Conservation (phyloP, 2,888 invertebrate genomes). For the Thecophora atra region DNA sequence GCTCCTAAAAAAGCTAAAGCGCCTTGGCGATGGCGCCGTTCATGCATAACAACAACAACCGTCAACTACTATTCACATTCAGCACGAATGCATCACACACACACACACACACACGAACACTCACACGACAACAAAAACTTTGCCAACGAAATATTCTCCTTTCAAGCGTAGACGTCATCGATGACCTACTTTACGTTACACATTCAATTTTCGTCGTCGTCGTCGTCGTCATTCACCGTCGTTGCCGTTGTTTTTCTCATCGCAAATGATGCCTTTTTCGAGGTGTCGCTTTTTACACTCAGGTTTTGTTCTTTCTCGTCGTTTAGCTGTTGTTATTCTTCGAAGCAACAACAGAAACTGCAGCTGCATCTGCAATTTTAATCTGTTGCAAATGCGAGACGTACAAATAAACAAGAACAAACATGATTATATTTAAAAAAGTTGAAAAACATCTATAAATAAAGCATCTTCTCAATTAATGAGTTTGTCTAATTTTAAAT, state of each 20-base stretch:
- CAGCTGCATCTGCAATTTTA: background rate
- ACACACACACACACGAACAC: slow-evolving; percentile 4
- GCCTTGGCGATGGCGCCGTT: too few species aligned
- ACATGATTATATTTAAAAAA: too few species aligned
- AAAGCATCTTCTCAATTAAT: background rate
- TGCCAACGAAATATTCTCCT: background rate
- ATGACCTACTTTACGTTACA: slow-evolving; percentile 28
- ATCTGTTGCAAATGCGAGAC: background rate
- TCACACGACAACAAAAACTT: background rate
- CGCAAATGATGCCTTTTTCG: background rate
- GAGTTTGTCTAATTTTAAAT: too few species aligned
- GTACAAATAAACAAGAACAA: background rate
- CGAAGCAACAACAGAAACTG: background rate
- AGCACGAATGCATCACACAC: background rate
- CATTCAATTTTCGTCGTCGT: background rate
- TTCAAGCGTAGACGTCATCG: slow-evolving; percentile 28
- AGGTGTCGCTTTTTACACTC: slow-evolving; percentile 27
- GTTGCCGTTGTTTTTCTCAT: background rate
- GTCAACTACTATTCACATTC: background rate
- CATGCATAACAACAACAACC: background rate
- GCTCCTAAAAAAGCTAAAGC: too few species aligned
- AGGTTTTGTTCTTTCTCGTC: background rate
- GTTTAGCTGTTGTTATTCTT: slow-evolving; percentile 11
- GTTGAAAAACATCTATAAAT: background rate
- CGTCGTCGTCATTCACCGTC: background rate